These are phyloP conservation scores for Marmota flaviventris DNA, from an alignment of 2,113 vertebrate species.

Conservation along the genomic window DNA sequence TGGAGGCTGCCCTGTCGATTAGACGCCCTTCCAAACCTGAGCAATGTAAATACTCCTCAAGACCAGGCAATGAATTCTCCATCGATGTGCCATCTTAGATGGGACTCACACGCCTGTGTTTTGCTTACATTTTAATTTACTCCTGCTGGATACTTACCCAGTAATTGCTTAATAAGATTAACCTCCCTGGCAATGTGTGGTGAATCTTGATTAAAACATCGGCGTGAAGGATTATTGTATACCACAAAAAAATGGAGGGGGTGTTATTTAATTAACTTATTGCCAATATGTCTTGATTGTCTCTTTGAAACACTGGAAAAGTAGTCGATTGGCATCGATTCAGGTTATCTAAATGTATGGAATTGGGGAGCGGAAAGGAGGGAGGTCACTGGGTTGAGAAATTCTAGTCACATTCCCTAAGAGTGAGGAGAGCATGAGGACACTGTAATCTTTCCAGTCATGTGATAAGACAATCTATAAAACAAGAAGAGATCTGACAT, in stretches of 20 bases:
- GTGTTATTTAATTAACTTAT: constrained; percentile 87
- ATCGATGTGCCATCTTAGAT: constrained; percentile 75
- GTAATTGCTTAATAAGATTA: constrained; percentile 88
- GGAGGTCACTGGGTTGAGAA: constrained; percentile 41
- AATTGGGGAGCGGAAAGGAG: neutral
- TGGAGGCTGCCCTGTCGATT: constrained; percentile 74
- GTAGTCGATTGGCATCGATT: constrained; percentile 76
- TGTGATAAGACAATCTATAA: constrained; percentile 1
- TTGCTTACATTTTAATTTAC: constrained; percentile 87
- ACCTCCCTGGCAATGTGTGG: constrained; percentile 86
- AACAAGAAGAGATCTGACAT: neutral
- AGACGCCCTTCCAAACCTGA: constrained; percentile 61
- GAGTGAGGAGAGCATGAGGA: neutral
- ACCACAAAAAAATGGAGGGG: constrained; percentile 77
- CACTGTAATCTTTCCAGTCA: neutral
- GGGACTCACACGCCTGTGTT: constrained; percentile 79
- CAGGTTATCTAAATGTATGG: constrained; percentile 72
- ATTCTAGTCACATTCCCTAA: constrained; percentile 49
- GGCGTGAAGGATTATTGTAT: constrained; percentile 79
- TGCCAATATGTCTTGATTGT: constrained; percentile 85
- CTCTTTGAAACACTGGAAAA: constrained; percentile 78
- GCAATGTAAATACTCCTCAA: constrained; percentile 78
- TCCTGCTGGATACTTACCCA: constrained; percentile 86
- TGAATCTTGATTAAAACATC: constrained; percentile 87
- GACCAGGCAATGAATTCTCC: constrained; percentile 81